Conservation (phyloP, 2,113 vertebrate genomes). For the Albula goreensis region DNA sequence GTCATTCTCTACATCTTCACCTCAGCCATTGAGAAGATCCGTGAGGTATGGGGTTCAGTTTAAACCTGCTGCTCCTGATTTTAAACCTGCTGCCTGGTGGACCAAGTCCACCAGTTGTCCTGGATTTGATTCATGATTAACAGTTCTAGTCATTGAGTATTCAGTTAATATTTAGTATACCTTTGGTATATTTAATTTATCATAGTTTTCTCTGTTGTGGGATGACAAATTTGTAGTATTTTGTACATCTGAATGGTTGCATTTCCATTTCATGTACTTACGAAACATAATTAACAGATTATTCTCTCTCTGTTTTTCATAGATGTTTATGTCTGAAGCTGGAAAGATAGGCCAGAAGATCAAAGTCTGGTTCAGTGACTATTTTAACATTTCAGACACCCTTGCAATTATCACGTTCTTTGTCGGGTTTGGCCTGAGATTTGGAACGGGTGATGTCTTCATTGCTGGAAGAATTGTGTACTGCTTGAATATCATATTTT, state of each 20-base stretch:
- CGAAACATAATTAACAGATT: neutral
- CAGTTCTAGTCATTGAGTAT: neutral
- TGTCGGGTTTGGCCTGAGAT: slow-evolving; percentile 88
- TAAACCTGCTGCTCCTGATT: too few species aligned
- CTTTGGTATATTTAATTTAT: neutral
- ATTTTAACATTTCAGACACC: slow-evolving; percentile 94
- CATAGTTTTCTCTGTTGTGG: neutral
- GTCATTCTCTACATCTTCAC: slow-evolving; percentile 98
- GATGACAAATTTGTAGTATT: neutral
- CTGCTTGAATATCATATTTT: slow-evolving; percentile 98
- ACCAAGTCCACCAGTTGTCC: neutral
- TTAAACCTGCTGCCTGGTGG: too few species aligned
- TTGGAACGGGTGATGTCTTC: slow-evolving; percentile 75
- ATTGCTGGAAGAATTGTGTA: slow-evolving; percentile 87
- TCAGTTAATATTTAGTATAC: neutral
- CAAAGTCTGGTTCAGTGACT: slow-evolving; percentile 97
- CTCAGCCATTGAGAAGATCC: slow-evolving; percentile 91
- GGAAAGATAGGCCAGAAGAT: slow-evolving; percentile 96
- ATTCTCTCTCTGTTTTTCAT: slow-evolving; percentile 37
- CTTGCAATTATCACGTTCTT: slow-evolving; percentile 92
- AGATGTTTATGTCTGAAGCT: slow-evolving; percentile 99
- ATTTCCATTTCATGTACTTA: neutral
- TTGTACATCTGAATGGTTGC: neutral
- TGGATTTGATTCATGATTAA: neutral
- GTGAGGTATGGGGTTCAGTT: slow-evolving; percentile 77